Percentiles rank a stretch among this genome's conserved stretches.
These are phyloP conservation scores for Pantelozetes paolii DNA, from an alignment of 2,888 invertebrate genomes.

Conservation along the genomic window DNA sequence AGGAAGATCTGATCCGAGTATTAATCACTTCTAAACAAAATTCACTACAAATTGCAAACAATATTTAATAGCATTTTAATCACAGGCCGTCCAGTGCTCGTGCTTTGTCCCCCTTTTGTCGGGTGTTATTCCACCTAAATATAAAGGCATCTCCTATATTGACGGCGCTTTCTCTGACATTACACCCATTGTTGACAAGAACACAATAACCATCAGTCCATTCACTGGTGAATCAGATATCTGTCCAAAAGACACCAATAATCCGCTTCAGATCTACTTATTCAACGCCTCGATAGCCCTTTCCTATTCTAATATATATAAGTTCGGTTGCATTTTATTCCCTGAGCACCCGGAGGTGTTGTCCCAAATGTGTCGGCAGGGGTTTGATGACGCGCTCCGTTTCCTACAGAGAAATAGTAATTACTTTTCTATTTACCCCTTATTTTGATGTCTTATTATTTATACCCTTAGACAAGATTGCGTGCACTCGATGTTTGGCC, in stretches of 20 bases:
- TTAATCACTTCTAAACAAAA: slow-evolving; percentile 55
- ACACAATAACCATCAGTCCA: slow-evolving; percentile 58
- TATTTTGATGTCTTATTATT: neutral
- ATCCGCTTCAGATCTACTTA: slow-evolving; percentile 47
- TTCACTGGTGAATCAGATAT: slow-evolving; percentile 59
- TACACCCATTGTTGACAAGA: slow-evolving; percentile 55
- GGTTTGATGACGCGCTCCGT: slow-evolving; percentile 54
- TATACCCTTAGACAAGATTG: slow-evolving; percentile 58
- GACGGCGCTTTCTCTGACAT: slow-evolving; percentile 58
- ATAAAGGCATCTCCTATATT: slow-evolving; percentile 54
- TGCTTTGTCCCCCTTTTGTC: slow-evolving; percentile 59
- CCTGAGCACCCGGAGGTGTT: slow-evolving; percentile 90
- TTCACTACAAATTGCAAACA: too few relatives aligned
- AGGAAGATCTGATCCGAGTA: slow-evolving; percentile 92
- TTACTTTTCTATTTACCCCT: neutral
- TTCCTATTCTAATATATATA: slow-evolving; percentile 78
- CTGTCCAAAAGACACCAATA: slow-evolving; percentile 51
- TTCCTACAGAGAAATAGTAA: slow-evolving; percentile 47
- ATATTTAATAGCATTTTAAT: too few relatives aligned
- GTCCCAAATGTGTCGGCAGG: slow-evolving; percentile 87
- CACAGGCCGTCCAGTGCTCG: slow-evolving; percentile 82
- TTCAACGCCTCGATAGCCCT: slow-evolving; percentile 48
- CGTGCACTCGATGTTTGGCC: slow-evolving; percentile 84
- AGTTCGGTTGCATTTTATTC: slow-evolving; percentile 85
- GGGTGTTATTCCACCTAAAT: slow-evolving; percentile 56